A percentile compares a stretch with the other conserved stretches of the same genome.
phyloP scores from a whole-genome alignment of 2,113 vertebrate species.

The Trematomus loennbergii region DNA sequence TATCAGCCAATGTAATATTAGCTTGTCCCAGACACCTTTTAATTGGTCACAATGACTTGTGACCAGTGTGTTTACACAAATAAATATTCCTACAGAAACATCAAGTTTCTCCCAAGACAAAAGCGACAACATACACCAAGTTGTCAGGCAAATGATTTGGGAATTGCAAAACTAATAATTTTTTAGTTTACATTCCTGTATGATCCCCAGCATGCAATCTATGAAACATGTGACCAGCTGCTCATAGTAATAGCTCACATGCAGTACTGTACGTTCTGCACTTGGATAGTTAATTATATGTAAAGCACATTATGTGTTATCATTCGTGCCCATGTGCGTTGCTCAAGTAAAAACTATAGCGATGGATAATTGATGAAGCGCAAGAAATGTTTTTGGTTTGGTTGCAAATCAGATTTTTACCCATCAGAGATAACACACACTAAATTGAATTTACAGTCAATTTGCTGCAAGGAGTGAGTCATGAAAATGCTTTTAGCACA shows the following conservation, averaged over 20 bases:
- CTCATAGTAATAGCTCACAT: background rate
- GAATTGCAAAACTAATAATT: background rate
- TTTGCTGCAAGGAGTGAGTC: slow-evolving; percentile 62
- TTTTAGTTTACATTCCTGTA: background rate
- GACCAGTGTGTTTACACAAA: slow-evolving; percentile 2
- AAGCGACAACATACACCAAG: background rate
- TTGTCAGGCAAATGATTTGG: background rate
- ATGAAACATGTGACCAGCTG: slow-evolving; percentile 5
- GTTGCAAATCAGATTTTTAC: slow-evolving; percentile 47
- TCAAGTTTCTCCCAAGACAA: background rate
- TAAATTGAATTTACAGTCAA: slow-evolving; percentile 62
- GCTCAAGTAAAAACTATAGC: slow-evolving; percentile 2
- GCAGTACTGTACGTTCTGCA: background rate
- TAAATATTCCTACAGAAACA: slow-evolving; percentile 1
- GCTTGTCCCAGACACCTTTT: background rate
- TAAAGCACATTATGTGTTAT: background rate
- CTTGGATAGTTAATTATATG: background rate
- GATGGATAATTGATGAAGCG: slow-evolving; percentile 13
- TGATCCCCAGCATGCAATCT: slow-evolving; percentile 5
- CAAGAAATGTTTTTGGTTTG: slow-evolving; percentile 25
- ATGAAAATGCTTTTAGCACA: slow-evolving; percentile 67
- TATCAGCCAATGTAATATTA: background rate
- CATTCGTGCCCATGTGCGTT: background rate
- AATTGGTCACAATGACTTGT: background rate
- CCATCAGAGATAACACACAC: slow-evolving; percentile 40